Evolutionary conservation across 2,797 vertebrate species (phyloP).

Genomic region (Manis javanica): DNA sequence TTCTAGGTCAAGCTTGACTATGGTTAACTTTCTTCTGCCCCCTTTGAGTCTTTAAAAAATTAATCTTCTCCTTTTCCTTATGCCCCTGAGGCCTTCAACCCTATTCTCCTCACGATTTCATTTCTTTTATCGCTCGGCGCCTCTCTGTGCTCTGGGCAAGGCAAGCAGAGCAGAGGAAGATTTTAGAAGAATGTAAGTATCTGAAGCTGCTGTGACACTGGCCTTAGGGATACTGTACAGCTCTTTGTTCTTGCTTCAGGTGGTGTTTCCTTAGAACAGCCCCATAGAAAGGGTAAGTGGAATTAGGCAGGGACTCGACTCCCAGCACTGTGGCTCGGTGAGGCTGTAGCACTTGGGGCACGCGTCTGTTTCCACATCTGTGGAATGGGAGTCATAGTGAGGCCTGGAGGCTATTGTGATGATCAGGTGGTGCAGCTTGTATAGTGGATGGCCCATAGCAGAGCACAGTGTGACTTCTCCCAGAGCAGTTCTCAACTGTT

Average conservation of each 20-base stretch:
- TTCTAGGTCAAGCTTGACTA: background rate
- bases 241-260: background rate
- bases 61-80: background rate
- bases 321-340: background rate
- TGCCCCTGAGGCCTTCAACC: background rate
- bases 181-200: background rate
- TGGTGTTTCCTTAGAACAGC: background rate
- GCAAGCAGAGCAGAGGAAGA: background rate
- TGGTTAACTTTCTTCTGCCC: background rate
- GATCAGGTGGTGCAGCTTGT: fast-evolving
- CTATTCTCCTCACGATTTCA: background rate
- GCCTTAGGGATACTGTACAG: background rate
- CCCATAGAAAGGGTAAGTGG: background rate
- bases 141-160: background rate
- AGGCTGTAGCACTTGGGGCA: background rate
- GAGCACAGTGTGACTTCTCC: background rate
- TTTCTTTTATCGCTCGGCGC: background rate
- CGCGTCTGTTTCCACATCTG: background rate
- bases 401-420: background rate
- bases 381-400: background rate
- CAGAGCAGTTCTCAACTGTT: background rate
- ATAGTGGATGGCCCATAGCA: background rate
- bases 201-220: background rate
- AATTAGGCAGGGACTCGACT: background rate
- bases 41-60: background rate